A percentile compares a stretch with the other conserved stretches of the same genome.
Conservation (phyloP, 2,797 vertebrate genomes). For the Brachymystax lenok region DNA sequence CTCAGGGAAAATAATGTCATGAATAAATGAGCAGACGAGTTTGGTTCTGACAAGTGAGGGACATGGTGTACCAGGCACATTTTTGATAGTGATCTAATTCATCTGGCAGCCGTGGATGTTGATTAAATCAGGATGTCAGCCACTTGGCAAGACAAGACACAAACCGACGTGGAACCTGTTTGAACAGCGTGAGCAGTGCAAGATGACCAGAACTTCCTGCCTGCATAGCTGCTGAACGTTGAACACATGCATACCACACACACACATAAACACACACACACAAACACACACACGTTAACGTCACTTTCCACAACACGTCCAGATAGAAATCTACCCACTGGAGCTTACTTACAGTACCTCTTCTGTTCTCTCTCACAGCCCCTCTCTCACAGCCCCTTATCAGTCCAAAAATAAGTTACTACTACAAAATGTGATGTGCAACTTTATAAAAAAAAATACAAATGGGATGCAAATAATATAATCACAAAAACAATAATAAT, state of each 20-base stretch:
- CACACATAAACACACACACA: constrained; percentile 13
- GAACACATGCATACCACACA: not conserved
- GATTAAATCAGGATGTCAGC: constrained; percentile 85
- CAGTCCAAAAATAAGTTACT: constrained; percentile 39
- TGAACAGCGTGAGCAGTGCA: constrained; percentile 54
- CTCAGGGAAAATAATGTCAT: constrained; percentile 63
- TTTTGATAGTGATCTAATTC: constrained; percentile 86
- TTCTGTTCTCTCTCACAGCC: constrained; percentile 49
- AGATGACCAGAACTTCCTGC: constrained; percentile 60
- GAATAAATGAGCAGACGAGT: constrained; percentile 81
- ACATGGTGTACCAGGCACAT: constrained; percentile 75
- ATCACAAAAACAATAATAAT: not conserved
- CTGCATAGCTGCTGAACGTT: constrained; percentile 51
- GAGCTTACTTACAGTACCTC: constrained; percentile 26
- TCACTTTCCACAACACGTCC: constrained; percentile 60
- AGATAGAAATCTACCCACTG: constrained; percentile 37
- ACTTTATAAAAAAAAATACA: not conserved
- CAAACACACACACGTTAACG: constrained; percentile 48
- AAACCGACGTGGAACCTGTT: constrained; percentile 75
- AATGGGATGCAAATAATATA: not conserved
- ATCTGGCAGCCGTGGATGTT: constrained; percentile 81
- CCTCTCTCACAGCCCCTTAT: constrained; percentile 42
- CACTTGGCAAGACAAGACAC: constrained; percentile 82
- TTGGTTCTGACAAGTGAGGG: constrained; percentile 81
- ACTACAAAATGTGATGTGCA: not conserved